Evolutionary conservation across 2,888 invertebrate species (phyloP).

Genomic region (Cataglyphis altisquamis): DNA sequence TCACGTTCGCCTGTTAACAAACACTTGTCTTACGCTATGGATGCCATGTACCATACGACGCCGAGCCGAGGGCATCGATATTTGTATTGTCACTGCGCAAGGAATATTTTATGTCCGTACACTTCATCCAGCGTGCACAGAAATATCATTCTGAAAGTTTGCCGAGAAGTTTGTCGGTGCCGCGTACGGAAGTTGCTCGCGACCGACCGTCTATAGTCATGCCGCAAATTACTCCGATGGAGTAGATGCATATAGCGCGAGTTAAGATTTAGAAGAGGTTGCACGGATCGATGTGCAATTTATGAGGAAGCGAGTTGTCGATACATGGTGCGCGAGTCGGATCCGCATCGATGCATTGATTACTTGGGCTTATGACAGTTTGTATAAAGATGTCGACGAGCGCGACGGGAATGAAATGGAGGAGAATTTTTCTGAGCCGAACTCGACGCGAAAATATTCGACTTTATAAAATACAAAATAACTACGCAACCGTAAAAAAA

Average conservation of each 20-base stretch:
- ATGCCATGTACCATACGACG: neutral
- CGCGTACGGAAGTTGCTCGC: constrained; percentile 20
- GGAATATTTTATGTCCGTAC: constrained; percentile 28
- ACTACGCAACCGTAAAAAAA: constrained; percentile 25
- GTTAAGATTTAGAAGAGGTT: constrained; percentile 32
- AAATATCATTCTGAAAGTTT: constrained; percentile 42
- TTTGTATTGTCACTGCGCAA: constrained; percentile 6
- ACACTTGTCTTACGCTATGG: constrained; percentile 3
- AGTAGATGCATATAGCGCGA: constrained; percentile 1
- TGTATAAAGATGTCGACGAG: constrained; percentile 2
- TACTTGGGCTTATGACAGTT: constrained; percentile 36
- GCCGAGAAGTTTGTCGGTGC: constrained; percentile 22
- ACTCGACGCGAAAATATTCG: neutral
- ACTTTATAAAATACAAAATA: neutral
- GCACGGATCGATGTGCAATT: neutral
- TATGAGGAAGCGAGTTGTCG: neutral
- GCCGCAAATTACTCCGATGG: constrained; percentile 44
- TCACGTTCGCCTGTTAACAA: constrained; percentile 1
- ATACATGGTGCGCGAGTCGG: neutral
- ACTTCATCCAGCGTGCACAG: constrained; percentile 6
- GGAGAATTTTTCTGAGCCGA: constrained; percentile 1
- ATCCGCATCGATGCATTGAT: constrained; percentile 25
- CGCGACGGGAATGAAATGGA: constrained; percentile 14
- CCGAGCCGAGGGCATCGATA: neutral
- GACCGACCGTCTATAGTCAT: constrained; percentile 27